These are phyloP conservation scores for Pavo muticus DNA, from an alignment of 2,113 vertebrate species.

Conservation along the genomic window DNA sequence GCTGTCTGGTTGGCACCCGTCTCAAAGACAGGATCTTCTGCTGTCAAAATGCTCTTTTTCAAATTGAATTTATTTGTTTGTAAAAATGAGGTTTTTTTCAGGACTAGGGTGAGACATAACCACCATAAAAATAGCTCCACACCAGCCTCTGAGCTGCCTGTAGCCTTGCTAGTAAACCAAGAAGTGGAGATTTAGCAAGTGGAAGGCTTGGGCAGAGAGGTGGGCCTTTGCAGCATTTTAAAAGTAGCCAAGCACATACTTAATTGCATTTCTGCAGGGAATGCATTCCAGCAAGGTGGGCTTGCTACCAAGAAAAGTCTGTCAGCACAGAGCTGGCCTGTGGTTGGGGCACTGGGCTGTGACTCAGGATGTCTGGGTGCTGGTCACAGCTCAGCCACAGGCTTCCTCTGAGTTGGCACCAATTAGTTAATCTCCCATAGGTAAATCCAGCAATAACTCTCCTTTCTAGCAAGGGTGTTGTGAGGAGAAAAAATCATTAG, in stretches of 20 bases:
- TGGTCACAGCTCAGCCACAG: conserved; percentile 13
- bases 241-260: conserved; percentile 46
- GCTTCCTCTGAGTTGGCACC: not conserved
- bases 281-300: conserved; percentile 62
- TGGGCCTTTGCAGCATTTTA: conserved; percentile 40
- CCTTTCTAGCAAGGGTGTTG: not conserved
- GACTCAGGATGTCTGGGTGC: conserved; percentile 54
- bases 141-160: not conserved
- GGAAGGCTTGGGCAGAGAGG: conserved; percentile 34
- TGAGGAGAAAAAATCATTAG: not conserved
- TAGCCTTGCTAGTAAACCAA: conserved; percentile 50
- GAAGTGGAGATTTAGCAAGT: conserved; percentile 31
- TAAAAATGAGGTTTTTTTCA: not conserved
- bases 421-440: conserved; percentile 43
- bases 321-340: conserved; percentile 1
- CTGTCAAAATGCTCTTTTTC: not conserved
- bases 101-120: not conserved
- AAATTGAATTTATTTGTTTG: not conserved
- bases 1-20: rapidly evolving
- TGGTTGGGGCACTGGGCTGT: conserved; percentile 17
- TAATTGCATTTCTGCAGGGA: conserved; percentile 64
- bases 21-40: not conserved
- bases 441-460: not conserved
- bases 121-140: conserved; percentile 15
- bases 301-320: conserved; percentile 52